Evolutionary conservation across 1,140 invertebrate species (phyloP).

Genomic region (Condylostylus longicornis): DNA sequence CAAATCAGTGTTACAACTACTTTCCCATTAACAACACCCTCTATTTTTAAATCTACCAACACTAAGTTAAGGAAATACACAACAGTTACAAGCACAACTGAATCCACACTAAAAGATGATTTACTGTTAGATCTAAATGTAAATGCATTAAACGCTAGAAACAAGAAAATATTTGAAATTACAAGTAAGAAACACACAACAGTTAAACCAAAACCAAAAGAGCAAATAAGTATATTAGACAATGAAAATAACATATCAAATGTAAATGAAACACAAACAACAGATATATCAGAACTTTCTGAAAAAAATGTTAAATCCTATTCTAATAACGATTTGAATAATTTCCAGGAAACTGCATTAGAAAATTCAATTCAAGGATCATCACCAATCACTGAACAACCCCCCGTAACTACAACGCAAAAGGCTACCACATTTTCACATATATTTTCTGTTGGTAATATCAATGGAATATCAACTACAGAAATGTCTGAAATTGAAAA

Average conservation of each 20-base stretch:
- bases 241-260: too few species aligned
- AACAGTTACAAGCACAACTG: slow-evolving; percentile 17
- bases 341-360: slow-evolving; percentile 3
- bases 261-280: too few species aligned
- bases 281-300: too few species aligned
- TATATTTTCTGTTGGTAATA: slow-evolving; percentile 34
- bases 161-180: slow-evolving; percentile 37
- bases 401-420: slow-evolving; percentile 23
- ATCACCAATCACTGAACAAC: slow-evolving; percentile 12
- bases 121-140: slow-evolving; percentile 31
- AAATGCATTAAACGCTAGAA: slow-evolving; percentile 34
- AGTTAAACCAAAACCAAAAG: slow-evolving; percentile 26
- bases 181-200: slow-evolving; percentile 30
- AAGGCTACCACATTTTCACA: slow-evolving; percentile 36
- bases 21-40: slow-evolving; percentile 21
- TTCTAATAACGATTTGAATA: slow-evolving; percentile 8
- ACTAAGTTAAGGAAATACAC: slow-evolving; percentile 28
- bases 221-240: too few species aligned
- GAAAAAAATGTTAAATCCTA: too few species aligned
- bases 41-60: slow-evolving; percentile 23
- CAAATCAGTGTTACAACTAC: not conserved
- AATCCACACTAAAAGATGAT: slow-evolving; percentile 16
- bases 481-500: too few species aligned
- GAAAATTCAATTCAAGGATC: slow-evolving; percentile 13
- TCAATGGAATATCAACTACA: slow-evolving; percentile 7